Evolutionary conservation across 2,797 vertebrate genomes (phyloP).

Genomic region (Triplophysa yarkandensis): DNA sequence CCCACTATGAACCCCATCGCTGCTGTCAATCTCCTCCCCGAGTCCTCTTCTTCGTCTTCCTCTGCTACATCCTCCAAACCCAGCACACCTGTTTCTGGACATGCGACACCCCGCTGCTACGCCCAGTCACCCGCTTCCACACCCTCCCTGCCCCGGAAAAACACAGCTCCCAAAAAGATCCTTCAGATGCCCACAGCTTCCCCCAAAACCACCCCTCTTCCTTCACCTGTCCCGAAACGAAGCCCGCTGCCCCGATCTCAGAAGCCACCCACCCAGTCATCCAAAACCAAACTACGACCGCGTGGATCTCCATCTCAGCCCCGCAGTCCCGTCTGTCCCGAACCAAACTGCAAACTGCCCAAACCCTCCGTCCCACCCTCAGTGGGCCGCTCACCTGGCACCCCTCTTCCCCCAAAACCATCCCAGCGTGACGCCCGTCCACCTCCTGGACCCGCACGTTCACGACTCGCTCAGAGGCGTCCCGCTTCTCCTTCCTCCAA

Average conservation of each 20-base stretch:
- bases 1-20: constrained; percentile 90
- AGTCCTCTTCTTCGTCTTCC: constrained; percentile 60
- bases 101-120: constrained; percentile 58
- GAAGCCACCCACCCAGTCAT: constrained; percentile 16
- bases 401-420: constrained; percentile 44
- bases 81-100: constrained; percentile 53
- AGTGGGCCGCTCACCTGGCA: constrained; percentile 2
- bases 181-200: constrained; percentile 60
- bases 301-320: constrained; percentile 61
- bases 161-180: constrained; percentile 79
- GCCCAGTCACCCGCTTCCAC: constrained; percentile 68
- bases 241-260: constrained; percentile 52
- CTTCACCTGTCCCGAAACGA: constrained; percentile 62
- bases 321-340: constrained; percentile 76
- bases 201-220: constrained; percentile 68
- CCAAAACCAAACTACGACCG: constrained; percentile 64
- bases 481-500: constrained; percentile 69
- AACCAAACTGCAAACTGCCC: constrained; percentile 71
- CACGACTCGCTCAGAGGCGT: constrained; percentile 66
- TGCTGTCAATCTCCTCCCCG: constrained; percentile 75
- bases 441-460: constrained; percentile 56
- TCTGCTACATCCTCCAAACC: constrained; percentile 52
- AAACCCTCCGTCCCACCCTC: constrained; percentile 63
- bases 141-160: constrained; percentile 72
- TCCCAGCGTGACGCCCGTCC: constrained; percentile 59